Evolutionary conservation across 2,797 vertebrate species (phyloP), one percentile per base, ranked within the genome.

Genomic region (Esox lucius): DNA sequence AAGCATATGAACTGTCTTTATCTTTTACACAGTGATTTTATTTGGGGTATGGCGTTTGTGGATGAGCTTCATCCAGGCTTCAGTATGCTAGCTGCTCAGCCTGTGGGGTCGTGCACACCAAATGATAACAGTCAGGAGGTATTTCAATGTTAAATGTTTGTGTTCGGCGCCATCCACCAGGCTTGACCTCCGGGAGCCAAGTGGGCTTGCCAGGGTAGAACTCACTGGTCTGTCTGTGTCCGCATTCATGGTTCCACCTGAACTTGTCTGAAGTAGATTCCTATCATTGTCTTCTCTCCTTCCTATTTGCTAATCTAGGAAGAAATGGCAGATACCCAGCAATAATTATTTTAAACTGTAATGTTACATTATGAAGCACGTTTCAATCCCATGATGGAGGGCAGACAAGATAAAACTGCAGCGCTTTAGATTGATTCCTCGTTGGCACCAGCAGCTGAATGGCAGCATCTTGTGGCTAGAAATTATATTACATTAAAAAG

Each of bases 341-440:
- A 56, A n/a, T 53, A 61, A 24, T 13, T 9, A 11, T 1, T 11
- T 24, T 24, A 61, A 61, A 24, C 56, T 26, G 3, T 22, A 22
- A 19, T n/a, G 53, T 26, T 13, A 24, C 6, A 24, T 61, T 13
- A 12, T 46, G 42, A 11, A 46, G 42, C 12, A 42, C 9, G 17
- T 56, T 56, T 56, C 51, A 56, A n/a, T 39, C 35, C 3, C 35
- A 12, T 26, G 22, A 61, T 92, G 92, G 93, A 92, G 92, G 80
- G 83, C 71, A 77, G 22, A 16, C 28, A 66, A 12, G 26, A 66
- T 26, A 19, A 46, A 46, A 46, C 42, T 17, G 31, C 16, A 31
- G 64, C 26, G 28, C 28, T 33, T 31, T 19, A 6, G 28, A 33
- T 26, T 22, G 12, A 6, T 28, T 3, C 26, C 64, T 66, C 28